These are phyloP conservation scores for Saguinus midas DNA, from an alignment of 2,113 vertebrate species.

Conservation along the genomic window DNA sequence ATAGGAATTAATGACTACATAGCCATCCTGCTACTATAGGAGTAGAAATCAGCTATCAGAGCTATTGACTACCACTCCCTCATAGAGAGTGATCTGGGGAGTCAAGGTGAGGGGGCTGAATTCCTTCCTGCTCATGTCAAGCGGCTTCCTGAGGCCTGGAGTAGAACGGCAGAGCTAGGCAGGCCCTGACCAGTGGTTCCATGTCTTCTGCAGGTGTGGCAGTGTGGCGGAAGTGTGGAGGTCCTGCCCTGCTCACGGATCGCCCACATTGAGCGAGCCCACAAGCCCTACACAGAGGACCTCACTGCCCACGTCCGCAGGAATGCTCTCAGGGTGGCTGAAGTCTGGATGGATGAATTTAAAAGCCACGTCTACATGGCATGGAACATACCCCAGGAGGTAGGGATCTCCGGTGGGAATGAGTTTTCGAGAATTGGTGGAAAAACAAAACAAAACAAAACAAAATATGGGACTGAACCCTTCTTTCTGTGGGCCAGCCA, in stretches of 20 bases:
- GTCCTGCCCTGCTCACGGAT: slow-evolving; percentile 96
- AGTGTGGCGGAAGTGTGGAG: slow-evolving; percentile 97
- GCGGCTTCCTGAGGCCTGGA: not conserved
- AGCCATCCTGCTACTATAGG: not conserved
- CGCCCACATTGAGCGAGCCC: slow-evolving; percentile 96
- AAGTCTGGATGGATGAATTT: slow-evolving; percentile 99
- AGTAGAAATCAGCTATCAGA: not conserved
- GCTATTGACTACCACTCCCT: not conserved
- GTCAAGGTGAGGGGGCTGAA: not conserved
- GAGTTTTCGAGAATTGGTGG: not conserved
- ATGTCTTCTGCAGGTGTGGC: slow-evolving; percentile 91
- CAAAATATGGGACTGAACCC: not conserved
- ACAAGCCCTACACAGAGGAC: slow-evolving; percentile 97
- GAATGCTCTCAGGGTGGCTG: slow-evolving; percentile 95
- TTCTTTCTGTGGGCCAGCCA: not conserved
- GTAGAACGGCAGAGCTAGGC: not conserved
- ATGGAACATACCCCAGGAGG: slow-evolving; percentile 98
- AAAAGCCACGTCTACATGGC: slow-evolving; percentile 99
- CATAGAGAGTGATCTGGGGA: not conserved
- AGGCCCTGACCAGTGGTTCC: not conserved
- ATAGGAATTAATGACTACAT: not conserved
- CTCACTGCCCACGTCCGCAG: slow-evolving; percentile 94
- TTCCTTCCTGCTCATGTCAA: rapidly evolving
- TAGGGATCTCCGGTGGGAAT: slow-evolving; percentile 71
- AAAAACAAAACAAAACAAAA: not conserved